These are phyloP conservation scores for Dascyllus trimaculatus DNA, from an alignment of 2,113 vertebrate genomes.

Conservation along the genomic window DNA sequence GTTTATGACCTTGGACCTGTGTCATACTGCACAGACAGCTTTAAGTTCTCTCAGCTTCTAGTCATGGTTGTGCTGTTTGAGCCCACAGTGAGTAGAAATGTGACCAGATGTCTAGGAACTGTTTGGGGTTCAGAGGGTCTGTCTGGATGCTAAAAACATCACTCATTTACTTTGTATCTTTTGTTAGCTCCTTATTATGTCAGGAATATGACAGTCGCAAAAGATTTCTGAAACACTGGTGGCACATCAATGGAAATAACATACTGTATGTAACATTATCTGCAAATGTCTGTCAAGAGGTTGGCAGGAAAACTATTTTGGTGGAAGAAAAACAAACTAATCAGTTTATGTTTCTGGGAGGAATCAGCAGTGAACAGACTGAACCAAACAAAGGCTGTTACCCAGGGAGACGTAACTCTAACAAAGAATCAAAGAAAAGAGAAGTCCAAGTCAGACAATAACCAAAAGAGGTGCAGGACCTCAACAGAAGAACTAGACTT, in stretches of 20 bases:
- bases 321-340: not conserved
- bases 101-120: too few species aligned
- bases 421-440: not conserved
- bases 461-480: not conserved
- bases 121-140: too few species aligned
- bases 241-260: too few species aligned
- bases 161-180: not conserved
- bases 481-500: not conserved
- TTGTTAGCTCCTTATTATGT: not conserved
- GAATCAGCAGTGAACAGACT: not conserved
- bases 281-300: not conserved
- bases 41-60: too few species aligned
- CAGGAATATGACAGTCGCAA: not conserved
- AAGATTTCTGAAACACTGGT: too few species aligned
- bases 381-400: not conserved
- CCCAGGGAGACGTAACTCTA: not conserved
- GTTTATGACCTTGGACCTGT: too few species aligned
- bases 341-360: conserved; percentile 22
- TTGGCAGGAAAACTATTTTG: too few species aligned
- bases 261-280: not conserved
- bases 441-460: not conserved
- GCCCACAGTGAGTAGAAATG: too few species aligned
- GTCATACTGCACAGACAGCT: too few species aligned
- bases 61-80: too few species aligned
- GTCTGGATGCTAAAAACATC: too few species aligned